Evolutionary conservation across 2,113 vertebrate genomes (phyloP), one percentile per base, ranked within the genome.

Genomic region (Galemys pyrenaicus): DNA sequence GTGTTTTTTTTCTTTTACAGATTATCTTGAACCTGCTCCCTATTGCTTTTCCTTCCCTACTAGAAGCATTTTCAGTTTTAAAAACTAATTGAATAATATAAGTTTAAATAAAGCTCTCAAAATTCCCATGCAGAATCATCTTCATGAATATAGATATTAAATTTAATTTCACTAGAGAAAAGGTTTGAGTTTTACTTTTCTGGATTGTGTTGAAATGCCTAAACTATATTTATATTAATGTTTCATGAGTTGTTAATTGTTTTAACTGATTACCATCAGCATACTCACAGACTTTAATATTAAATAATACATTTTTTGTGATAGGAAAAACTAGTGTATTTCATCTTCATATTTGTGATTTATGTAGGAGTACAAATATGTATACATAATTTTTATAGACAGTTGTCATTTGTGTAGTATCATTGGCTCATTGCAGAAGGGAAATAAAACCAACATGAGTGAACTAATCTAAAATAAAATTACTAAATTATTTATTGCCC

Each of bases 171-270:
- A 35, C 28, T 62, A 39, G 11, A 87, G 22, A 20, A 26, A 65
- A 83, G 17, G 8, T 70, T 58, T 81, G 64, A 56, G 19, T 71
- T 95, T 91, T 67, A 60, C 65, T 87, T 92, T 88, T 58, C 16
- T 83, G 11, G 9, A 56, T 58, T 68, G 3, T 78, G 32, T 60
- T 80, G 20, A 89, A 91, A 79, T 80, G 12, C n/a, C 65, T 71
- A 51, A 88, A 67, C 10, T 44, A 17, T 78, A 41, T 64, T 83
- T 65, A 83, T 28, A 28, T 1, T 56, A 68, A 44, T 54, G 2
- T 56, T 60, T 0, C 2, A 54, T 64, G 68, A 46, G 62, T 49
- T 39, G 1, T 28, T 77, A 77, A 79, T 17, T 79, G 1, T 54
- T 79, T 79, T 79, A 58, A 13, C 19, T 56, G 12, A 89, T 46